Base-by-base conservation (phyloP, 2,113 vertebrate species). In the Spea bombifrons region DNA sequence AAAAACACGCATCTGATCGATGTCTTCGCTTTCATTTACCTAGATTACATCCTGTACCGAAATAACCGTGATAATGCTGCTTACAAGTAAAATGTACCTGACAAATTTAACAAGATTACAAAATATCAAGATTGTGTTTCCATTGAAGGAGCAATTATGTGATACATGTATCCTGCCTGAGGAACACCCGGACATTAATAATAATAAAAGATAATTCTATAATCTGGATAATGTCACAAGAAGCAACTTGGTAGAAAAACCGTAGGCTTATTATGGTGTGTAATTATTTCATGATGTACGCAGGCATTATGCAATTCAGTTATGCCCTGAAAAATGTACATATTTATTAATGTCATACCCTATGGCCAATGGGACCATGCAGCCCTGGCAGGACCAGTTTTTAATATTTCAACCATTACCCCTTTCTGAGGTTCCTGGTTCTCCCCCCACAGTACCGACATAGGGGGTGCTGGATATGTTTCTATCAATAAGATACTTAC, bases 111-210 rank as follows among this genome's bases (percentile, higher is more conserved):
- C 30, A 16, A 16, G 12, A 78, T 78, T 76, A 76, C 13, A 30
- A 16, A 59, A 57, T 47, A 68, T 76, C 53, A 76, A 72, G 55
- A 76, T 61, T 45, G 47, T 55, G 69, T 76, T 78, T 49, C 45
- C 69, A 71, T 78, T 66, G 76, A 66, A 78, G 52, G 71, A 70
- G 30, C 68, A 64, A 78, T 78, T 71, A 71, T 15, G 44, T 12
- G 13, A 65, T 71, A 6, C 8, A 67, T n/a, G 47, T 55, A 71
- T 77, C 75, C 75, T 71, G 75, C 67, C 4, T 12, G 17, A 30
- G 3, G 2, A 57, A n/a, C 12, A n/a, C 50, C 52, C 16, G 49
- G 49, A 15, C 68, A 71, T 71, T 65, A 78, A 78, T 78, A 71
- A 76, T 59, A 16, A 65, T 65, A 72, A 68, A 64, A 44, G 66